phyloP scores from a whole-genome alignment of 2,113 vertebrate genomes.

The Trematomus loennbergii region DNA sequence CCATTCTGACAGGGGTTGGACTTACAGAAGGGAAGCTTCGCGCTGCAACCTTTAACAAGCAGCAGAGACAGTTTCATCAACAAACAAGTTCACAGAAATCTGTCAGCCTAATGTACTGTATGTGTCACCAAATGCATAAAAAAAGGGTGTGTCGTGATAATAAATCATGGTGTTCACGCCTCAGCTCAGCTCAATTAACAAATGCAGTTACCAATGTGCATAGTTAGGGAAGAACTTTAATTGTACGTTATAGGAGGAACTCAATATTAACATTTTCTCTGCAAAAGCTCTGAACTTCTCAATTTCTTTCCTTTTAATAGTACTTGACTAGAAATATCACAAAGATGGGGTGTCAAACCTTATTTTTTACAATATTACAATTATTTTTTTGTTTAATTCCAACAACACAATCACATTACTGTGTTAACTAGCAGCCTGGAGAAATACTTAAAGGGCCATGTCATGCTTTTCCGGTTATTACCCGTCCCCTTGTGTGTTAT shows the following conservation, averaged over 20 bases:
- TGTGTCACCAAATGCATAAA: background rate
- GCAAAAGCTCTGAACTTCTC: background rate
- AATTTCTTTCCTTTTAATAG: background rate
- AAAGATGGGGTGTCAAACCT: background rate
- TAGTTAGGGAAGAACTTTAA: background rate
- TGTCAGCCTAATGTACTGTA: background rate
- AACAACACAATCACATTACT: background rate
- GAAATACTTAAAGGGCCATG: background rate
- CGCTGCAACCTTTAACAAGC: slow-evolving; percentile 89
- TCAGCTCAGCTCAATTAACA: background rate
- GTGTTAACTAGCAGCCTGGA: background rate
- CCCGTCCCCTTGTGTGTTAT: too few relatives aligned
- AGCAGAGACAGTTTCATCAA: slow-evolving; percentile 1
- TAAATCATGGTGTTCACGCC: background rate
- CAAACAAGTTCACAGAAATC: background rate
- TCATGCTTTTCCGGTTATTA: too few relatives aligned
- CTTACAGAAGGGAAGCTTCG: slow-evolving; percentile 93
- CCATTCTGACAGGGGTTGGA: slow-evolving; percentile 95
- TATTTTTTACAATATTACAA: background rate
- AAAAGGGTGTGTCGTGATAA: background rate
- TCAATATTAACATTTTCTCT: background rate
- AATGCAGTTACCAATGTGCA: background rate
- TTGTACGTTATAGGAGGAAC: background rate
- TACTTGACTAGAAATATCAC: background rate
- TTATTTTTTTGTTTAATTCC: too few relatives aligned